A percentile compares a stretch with the other conserved stretches of the same genome.
These are phyloP conservation scores for Spinibarbus caldwelli DNA, from an alignment of 2,797 vertebrate genomes.

Conservation along the genomic window DNA sequence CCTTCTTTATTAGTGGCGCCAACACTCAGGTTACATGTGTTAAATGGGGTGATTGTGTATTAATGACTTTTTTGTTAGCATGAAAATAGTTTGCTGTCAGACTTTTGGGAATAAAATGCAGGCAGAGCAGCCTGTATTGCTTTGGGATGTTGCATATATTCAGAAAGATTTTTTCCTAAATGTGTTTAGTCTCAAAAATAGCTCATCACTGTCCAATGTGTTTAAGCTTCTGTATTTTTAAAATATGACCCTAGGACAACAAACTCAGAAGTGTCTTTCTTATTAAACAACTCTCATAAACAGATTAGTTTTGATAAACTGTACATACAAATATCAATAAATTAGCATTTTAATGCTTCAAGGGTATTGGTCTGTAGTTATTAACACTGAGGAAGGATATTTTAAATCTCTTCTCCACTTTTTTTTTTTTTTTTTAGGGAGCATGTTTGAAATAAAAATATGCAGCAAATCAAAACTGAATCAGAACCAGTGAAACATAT, in stretches of 20 bases:
- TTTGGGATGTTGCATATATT: not conserved
- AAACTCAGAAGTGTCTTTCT: not conserved
- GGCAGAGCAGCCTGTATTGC: not conserved
- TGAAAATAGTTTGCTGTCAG: not conserved
- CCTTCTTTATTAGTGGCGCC: slow-evolving; percentile 5
- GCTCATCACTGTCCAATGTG: not conserved
- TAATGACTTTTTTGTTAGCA: not conserved
- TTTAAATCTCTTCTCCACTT: not conserved
- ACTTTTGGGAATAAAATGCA: not conserved
- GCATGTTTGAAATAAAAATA: not conserved
- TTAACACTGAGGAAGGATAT: not conserved
- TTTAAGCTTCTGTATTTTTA: slow-evolving; percentile 11
- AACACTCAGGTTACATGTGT: not conserved
- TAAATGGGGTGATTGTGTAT: not conserved
- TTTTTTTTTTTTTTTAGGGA: not conserved
- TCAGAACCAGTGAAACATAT: not conserved
- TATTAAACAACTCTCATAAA: not conserved
- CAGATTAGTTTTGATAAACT: not conserved
- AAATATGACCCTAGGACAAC: not conserved
- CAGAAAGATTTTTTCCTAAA: not conserved
- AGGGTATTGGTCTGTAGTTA: not conserved
- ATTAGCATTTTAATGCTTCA: not conserved
- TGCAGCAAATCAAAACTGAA: not conserved
- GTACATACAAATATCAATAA: not conserved
- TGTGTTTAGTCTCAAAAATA: slow-evolving; percentile 11